These are phyloP conservation scores for Schrankia costaestrigalis DNA, from an alignment of 2,888 invertebrate genomes.

Conservation along the genomic window DNA sequence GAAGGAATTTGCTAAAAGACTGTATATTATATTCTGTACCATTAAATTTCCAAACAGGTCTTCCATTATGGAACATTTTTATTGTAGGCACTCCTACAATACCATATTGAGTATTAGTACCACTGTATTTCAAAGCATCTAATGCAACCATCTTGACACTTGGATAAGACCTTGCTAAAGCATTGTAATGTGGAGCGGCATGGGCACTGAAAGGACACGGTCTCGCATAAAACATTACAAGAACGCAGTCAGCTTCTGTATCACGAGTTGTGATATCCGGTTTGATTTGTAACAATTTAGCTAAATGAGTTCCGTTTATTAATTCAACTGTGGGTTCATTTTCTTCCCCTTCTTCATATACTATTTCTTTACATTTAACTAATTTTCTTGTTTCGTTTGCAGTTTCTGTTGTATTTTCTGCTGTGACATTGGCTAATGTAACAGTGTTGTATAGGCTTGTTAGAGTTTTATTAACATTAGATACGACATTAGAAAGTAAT, in stretches of 20 bases:
- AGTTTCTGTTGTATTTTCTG: constrained; percentile 56
- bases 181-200: constrained; percentile 95
- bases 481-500: constrained; percentile 66
- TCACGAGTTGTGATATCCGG: constrained; percentile 84
- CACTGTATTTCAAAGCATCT: constrained; percentile 91
- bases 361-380: constrained; percentile 66
- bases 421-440: constrained; percentile 64
- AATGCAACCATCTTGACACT: constrained; percentile 93
- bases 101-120: constrained; percentile 94
- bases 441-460: constrained; percentile 70
- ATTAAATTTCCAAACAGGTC: constrained; percentile 91
- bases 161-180: constrained; percentile 92
- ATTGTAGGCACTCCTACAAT: constrained; percentile 94
- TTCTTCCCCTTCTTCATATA: constrained; percentile 58
- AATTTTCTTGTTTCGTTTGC: constrained; percentile 68
- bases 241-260: constrained; percentile 84
- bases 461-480: constrained; percentile 71
- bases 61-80: constrained; percentile 93
- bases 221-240: constrained; percentile 93
- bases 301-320: constrained; percentile 86
- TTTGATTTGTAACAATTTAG: constrained; percentile 83
- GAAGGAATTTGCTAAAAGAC: constrained; percentile 88
- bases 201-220: constrained; percentile 95
- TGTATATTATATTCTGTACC: constrained; percentile 89
- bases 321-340: constrained; percentile 79